Evolutionary conservation across 2,888 invertebrate species (phyloP).

Genomic region (Epinotia brunnichana): DNA sequence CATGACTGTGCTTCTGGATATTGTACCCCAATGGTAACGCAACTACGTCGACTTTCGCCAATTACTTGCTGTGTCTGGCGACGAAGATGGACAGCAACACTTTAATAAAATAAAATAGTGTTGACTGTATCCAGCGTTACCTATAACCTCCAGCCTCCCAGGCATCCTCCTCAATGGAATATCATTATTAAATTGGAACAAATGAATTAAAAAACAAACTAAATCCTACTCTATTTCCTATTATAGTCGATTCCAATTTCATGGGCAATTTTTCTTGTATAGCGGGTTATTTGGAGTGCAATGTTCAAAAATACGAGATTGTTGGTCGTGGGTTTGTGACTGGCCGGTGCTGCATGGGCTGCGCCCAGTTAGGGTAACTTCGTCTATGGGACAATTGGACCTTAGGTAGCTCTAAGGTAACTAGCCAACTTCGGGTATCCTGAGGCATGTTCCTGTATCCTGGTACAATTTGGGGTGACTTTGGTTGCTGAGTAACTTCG

Average conservation of each 20-base stretch:
- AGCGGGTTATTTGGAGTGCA: conserved; percentile 4
- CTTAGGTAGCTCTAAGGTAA: too few species aligned
- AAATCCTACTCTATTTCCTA: too few species aligned
- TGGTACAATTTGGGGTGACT: too few species aligned
- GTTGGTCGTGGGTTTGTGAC: conserved; percentile 50
- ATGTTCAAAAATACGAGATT: conserved; percentile 8
- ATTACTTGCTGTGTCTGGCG: background rate
- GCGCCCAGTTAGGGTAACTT: background rate
- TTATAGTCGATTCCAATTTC: too few species aligned
- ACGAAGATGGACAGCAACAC: too few species aligned
- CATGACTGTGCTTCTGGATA: background rate
- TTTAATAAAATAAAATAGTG: too few species aligned
- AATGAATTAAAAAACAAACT: too few species aligned
- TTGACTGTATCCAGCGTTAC: background rate
- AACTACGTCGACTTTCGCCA: background rate
- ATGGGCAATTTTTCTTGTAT: background rate
- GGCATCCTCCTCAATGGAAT: too few species aligned
- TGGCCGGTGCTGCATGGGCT: conserved; percentile 31
- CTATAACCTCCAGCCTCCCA: background rate
- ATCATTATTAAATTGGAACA: too few species aligned
- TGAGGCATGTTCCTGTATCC: too few species aligned
- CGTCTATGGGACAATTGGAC: conserved; percentile 43
- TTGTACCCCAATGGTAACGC: conserved; percentile 6
- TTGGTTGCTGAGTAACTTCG: too few species aligned
- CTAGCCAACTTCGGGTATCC: too few species aligned